Evolutionary conservation across 2,113 vertebrate genomes (phyloP).

Genomic region (Melanostigma gelatinosum): DNA sequence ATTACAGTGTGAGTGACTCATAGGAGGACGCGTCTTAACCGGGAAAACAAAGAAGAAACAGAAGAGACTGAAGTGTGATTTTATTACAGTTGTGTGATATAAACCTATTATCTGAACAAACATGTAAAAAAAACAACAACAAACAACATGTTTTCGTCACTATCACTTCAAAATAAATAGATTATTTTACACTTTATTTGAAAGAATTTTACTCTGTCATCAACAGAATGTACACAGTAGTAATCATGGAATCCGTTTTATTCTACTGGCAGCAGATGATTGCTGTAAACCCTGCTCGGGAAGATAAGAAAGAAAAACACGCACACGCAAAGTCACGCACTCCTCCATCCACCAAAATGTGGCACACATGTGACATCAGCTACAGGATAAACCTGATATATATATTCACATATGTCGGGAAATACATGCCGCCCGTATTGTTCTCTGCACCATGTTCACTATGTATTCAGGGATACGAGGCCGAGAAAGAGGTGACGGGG

Average conservation of each 20-base stretch:
- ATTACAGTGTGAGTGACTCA: not conserved
- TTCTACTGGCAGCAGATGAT: not conserved
- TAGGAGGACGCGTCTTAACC: conserved; percentile 27
- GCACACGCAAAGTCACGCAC: no score
- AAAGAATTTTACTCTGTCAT: not conserved
- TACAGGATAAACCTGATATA: conserved; percentile 24
- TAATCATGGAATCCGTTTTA: conserved; percentile 43
- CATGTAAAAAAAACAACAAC: not conserved
- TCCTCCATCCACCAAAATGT: not conserved
- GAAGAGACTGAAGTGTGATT: not conserved
- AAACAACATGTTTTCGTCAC: not conserved
- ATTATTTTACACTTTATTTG: conserved; percentile 17
- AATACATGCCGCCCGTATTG: not conserved
- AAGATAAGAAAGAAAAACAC: not conserved
- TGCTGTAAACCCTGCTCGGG: not conserved
- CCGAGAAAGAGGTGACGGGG: conserved; percentile 92
- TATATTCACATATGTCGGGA: not conserved
- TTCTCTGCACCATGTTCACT: not conserved
- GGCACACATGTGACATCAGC: not conserved
- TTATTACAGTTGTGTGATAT: conserved; percentile 27
- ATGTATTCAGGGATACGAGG: conserved; percentile 71
- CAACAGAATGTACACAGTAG: conserved; percentile 30
- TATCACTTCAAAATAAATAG: conserved; percentile 57
- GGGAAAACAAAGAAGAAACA: not conserved
- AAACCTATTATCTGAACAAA: not conserved